These are phyloP conservation scores for Anodontia alba DNA, from an alignment of 2,888 invertebrate species.

Conservation along the genomic window DNA sequence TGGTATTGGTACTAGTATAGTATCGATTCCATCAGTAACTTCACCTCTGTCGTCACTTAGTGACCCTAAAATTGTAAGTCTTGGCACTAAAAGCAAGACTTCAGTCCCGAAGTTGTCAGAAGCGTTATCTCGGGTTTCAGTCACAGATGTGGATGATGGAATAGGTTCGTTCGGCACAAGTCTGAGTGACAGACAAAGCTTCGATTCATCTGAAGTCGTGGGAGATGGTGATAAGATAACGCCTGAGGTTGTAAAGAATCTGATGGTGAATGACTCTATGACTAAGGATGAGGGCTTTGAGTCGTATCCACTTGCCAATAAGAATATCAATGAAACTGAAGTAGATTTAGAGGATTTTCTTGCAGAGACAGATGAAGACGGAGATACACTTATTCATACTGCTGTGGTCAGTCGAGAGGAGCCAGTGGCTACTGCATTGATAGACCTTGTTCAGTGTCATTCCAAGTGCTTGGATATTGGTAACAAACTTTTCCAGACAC, in stretches of 20 bases:
- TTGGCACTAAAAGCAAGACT: too few relatives aligned
- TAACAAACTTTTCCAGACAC: constrained; percentile 47
- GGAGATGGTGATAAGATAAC: neutral
- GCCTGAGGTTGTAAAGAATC: neutral
- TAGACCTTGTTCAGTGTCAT: constrained; percentile 21
- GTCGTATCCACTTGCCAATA: too few relatives aligned
- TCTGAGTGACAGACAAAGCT: too few relatives aligned
- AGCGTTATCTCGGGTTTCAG: too few relatives aligned
- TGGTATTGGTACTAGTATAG: neutral
- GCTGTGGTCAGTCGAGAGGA: constrained; percentile 52
- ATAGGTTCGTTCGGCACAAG: too few relatives aligned
- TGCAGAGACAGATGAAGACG: constrained; percentile 58
- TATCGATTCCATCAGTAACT: too few relatives aligned
- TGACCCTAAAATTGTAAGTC: too few relatives aligned
- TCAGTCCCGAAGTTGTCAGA: too few relatives aligned
- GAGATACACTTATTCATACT: constrained; percentile 60
- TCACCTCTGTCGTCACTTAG: too few relatives aligned
- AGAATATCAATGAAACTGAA: neutral
- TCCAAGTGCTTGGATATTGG: constrained; percentile 37
- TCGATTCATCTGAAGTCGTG: neutral
- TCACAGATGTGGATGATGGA: too few relatives aligned
- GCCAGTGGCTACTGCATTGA: constrained; percentile 39
- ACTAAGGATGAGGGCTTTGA: constrained; percentile 35
- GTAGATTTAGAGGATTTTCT: constrained; percentile 27
- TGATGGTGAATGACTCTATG: neutral